Conservation (phyloP, 1,140 invertebrate genomes). For the Orius insidiosus region DNA sequence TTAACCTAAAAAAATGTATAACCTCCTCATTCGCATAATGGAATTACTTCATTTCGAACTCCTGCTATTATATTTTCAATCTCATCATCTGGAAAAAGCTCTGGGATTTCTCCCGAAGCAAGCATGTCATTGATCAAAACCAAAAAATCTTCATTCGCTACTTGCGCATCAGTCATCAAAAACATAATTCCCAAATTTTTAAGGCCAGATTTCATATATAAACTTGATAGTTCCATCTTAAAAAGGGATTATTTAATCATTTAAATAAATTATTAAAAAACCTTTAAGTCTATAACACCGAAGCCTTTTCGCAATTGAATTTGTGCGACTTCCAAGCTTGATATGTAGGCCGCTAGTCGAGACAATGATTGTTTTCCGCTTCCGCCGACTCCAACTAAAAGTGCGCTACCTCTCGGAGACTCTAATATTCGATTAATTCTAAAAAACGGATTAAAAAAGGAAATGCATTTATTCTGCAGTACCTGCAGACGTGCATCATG, state of each 20-base stretch:
- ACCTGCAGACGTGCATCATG: constrained; percentile 85
- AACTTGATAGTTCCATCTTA: constrained; percentile 58
- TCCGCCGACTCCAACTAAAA: constrained; percentile 88
- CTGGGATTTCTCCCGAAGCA: constrained; percentile 87
- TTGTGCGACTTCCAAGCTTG: constrained; percentile 83
- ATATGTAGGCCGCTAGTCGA: constrained; percentile 82
- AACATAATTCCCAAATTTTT: constrained; percentile 92
- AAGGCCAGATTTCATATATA: constrained; percentile 80
- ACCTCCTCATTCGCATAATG: too few relatives aligned
- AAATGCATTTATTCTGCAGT: not conserved
- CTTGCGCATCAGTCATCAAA: constrained; percentile 91
- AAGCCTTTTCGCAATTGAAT: constrained; percentile 88
- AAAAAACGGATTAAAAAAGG: constrained; percentile 26
- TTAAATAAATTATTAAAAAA: too few relatives aligned
- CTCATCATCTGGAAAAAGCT: constrained; percentile 89
- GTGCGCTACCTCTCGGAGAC: constrained; percentile 84
- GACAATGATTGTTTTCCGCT: constrained; percentile 91
- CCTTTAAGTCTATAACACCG: constrained; percentile 77
- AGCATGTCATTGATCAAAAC: constrained; percentile 92
- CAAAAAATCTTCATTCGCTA: constrained; percentile 85
- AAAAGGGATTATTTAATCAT: too few relatives aligned
- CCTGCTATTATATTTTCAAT: constrained; percentile 86
- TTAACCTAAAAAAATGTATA: constrained; percentile 54
- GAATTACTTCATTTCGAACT: constrained; percentile 72
- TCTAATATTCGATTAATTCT: constrained; percentile 89